These are phyloP conservation scores for Olivierus martensii DNA, from an alignment of 1,140 invertebrate genomes.

Conservation along the genomic window DNA sequence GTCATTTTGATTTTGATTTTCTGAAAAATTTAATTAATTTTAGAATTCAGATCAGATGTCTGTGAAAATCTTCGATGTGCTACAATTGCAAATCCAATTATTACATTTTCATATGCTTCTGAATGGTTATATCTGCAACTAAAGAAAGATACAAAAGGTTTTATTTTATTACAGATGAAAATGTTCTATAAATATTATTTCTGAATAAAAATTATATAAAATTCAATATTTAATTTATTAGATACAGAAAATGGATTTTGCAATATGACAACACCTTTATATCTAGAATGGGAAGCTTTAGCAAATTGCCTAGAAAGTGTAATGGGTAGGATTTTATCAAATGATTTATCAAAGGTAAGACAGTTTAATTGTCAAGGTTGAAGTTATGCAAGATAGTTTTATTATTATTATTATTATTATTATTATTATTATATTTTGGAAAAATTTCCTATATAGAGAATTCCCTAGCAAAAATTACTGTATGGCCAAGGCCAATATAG, in stretches of 20 bases:
- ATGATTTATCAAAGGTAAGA: constrained; percentile 27
- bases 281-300: constrained; percentile 68
- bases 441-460: too few relatives aligned
- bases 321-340: constrained; percentile 51
- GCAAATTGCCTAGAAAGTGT: constrained; percentile 54
- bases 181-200: too few relatives aligned
- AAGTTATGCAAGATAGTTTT: too few relatives aligned
- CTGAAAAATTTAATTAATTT: background rate
- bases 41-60: background rate
- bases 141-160: background rate
- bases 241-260: constrained; percentile 21
- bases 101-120: background rate
- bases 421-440: too few relatives aligned
- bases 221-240: background rate
- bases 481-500: too few relatives aligned
- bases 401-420: too few relatives aligned
- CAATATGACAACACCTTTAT: constrained; percentile 29
- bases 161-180: too few relatives aligned
- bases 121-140: background rate
- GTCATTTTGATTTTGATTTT: background rate
- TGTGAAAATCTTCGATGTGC: background rate
- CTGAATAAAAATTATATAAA: too few relatives aligned
- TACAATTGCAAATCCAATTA: background rate
- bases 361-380: too few relatives aligned
- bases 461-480: too few relatives aligned